Base-by-base conservation (phyloP, 2,888 invertebrate species). In the Drosophila antonietae region DNA sequence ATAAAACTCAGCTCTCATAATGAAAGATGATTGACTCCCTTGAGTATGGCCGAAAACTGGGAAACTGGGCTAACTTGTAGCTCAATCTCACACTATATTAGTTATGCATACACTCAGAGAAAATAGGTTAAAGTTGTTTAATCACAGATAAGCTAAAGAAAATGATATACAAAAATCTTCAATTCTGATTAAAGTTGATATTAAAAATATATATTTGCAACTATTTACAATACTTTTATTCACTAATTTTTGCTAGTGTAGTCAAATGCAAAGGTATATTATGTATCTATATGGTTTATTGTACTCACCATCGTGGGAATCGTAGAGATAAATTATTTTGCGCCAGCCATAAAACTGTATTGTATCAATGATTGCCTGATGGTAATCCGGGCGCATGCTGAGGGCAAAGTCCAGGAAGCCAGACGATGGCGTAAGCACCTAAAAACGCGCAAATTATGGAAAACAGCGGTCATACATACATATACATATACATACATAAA, bases 341-440 rank as follows among this genome's bases (percentile, higher is more conserved):
- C 94, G 94, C 97, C 97, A 97, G 68, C 95, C 96, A 93, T 99
- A 99, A 93, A 97, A 96, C 78, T 96, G 95, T 90, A 99, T 97
- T 69, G 98, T 96, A 93, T 98, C 98, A 83, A 98, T 97, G 91
- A 99, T 96, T 66, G 99, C 98, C 90, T 96, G 96, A 93, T 98
- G 97, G 93, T 98, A 98, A 93, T 98, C 97, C 39, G 99, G 99
- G 69, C 98, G 95, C 96, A 99, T 96, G 93, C 97, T 97, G 89
- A 98, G 96, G 61, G 97, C 98, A 92, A 96, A 97, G 93, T 97
- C 97, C 89, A 97, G 94, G 86, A 96, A 95, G 28, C 97, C 97
- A 3, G 97, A 97, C 28, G 97, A 97, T 55, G 97, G 97, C 20
- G 97, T 96, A 75, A 97, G 94, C 51, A 97, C 97, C 96, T 96